Evolutionary conservation across 2,888 invertebrate species (phyloP).

Genomic region (Noctua fimbriata): DNA sequence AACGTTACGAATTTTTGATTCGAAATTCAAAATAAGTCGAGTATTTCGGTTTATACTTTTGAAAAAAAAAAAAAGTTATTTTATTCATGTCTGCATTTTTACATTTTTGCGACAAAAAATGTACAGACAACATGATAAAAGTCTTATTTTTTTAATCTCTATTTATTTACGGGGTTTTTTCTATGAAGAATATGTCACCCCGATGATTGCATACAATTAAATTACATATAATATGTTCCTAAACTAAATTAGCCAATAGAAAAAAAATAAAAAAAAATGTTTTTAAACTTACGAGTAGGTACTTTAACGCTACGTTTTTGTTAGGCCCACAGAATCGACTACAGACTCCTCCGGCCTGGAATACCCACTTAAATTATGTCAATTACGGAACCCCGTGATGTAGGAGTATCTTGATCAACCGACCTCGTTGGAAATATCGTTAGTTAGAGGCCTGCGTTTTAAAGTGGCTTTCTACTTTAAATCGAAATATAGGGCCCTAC

Average conservation of each 20-base stretch:
- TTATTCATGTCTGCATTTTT: not conserved
- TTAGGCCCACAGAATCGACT: not conserved
- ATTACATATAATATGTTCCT: too few relatives aligned
- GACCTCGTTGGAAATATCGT: constrained; percentile 32
- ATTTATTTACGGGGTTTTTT: too few relatives aligned
- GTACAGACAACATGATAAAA: not conserved
- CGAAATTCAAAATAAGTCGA: too few relatives aligned
- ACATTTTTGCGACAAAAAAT: not conserved
- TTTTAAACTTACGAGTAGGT: not conserved
- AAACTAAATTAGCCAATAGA: too few relatives aligned
- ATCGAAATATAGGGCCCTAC: constrained; percentile 20
- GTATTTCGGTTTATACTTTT: not conserved
- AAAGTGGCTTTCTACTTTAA: constrained; percentile 22
- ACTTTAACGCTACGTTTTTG: not conserved
- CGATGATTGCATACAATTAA: too few relatives aligned
- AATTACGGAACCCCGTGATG: constrained; percentile 39
- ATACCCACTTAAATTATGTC: constrained; percentile 49
- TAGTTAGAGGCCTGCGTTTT: not conserved
- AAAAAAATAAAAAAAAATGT: not conserved
- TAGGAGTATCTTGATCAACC: constrained; percentile 43
- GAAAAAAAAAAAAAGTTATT: too few relatives aligned
- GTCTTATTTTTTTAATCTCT: too few relatives aligned
- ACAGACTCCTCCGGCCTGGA: not conserved
- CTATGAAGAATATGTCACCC: too few relatives aligned
- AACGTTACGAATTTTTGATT: too few relatives aligned